Conservation (phyloP, 2,888 invertebrate genomes). For the Metacarcinus magister region DNA sequence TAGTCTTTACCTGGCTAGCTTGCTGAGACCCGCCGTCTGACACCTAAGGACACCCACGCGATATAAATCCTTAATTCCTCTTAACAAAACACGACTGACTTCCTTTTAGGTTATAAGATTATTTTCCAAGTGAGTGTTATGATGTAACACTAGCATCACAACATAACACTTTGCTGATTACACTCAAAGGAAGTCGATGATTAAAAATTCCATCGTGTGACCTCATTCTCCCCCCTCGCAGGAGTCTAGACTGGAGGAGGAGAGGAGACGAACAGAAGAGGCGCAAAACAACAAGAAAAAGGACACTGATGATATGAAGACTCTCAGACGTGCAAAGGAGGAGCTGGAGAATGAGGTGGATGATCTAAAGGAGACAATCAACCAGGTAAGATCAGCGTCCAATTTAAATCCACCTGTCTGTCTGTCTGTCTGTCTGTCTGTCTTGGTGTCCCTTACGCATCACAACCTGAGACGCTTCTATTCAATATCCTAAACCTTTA, state of each 20-base stretch:
- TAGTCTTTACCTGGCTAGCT: neutral
- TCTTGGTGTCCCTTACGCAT: neutral
- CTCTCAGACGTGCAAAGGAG: slow-evolving; percentile 70
- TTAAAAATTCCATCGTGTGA: neutral
- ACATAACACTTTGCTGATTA: neutral
- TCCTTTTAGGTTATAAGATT: neutral
- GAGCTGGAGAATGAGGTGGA: slow-evolving; percentile 71
- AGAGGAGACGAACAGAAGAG: slow-evolving; percentile 75
- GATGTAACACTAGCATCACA: neutral
- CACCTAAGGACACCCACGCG: neutral
- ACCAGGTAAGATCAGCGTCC: slow-evolving; percentile 58
- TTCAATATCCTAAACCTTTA: neutral
- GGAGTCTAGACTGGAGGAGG: slow-evolving; percentile 78
- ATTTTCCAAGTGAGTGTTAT: neutral
- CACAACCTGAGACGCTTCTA: neutral
- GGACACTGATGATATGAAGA: slow-evolving; percentile 72
- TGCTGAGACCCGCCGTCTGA: neutral
- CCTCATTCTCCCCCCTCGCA: slow-evolving; percentile 43
- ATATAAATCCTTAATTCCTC: neutral
- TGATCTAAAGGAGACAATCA: slow-evolving; percentile 73
- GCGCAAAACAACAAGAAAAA: slow-evolving; percentile 63
- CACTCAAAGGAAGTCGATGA: neutral
- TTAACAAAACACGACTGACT: neutral
- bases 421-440: neutral
- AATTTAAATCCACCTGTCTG: neutral